These are phyloP conservation scores for Eupithecia inturbata DNA, from an alignment of 2,888 invertebrate species.

Conservation along the genomic window DNA sequence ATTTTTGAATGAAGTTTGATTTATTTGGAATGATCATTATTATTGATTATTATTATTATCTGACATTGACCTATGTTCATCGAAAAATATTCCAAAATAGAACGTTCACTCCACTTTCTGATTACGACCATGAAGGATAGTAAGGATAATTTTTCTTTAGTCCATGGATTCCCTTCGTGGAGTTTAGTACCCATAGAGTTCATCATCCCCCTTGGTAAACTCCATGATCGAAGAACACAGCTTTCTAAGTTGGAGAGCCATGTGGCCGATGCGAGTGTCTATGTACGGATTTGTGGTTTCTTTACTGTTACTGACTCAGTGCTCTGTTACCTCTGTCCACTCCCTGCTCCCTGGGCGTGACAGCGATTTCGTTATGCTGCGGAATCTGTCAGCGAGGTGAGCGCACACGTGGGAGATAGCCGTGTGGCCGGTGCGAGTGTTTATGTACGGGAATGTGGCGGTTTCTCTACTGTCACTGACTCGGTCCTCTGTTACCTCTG, in stretches of 20 bases:
- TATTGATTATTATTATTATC: neutral
- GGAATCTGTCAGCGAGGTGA: conserved; percentile 52
- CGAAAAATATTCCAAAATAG: neutral
- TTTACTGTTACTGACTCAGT: neutral
- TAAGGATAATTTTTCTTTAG: neutral
- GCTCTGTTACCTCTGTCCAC: conserved; percentile 60
- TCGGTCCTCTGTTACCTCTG: conserved; percentile 52
- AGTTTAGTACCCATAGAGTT: neutral
- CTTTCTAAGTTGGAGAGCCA: conserved; percentile 44
- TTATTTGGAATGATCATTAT: neutral
- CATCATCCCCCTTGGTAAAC: too few species aligned
- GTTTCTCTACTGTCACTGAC: neutral
- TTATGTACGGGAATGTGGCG: conserved; percentile 58
- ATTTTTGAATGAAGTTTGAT: neutral
- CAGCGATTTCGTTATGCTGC: conserved; percentile 57
- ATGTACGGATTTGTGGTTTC: conserved; percentile 52
- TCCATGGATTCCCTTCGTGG: neutral
- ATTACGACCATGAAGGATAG: neutral
- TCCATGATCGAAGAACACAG: neutral
- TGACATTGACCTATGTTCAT: neutral
- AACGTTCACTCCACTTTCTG: neutral
- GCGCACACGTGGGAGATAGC: conserved; percentile 58
- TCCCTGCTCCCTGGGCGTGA: conserved; percentile 49
- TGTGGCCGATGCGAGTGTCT: conserved; percentile 60
- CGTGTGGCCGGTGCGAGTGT: conserved; percentile 58